Percentiles rank a stretch among this genome's conserved stretches.
phyloP scores from a whole-genome alignment of 2,113 vertebrate species.

The Neopipo cinnamomea region DNA sequence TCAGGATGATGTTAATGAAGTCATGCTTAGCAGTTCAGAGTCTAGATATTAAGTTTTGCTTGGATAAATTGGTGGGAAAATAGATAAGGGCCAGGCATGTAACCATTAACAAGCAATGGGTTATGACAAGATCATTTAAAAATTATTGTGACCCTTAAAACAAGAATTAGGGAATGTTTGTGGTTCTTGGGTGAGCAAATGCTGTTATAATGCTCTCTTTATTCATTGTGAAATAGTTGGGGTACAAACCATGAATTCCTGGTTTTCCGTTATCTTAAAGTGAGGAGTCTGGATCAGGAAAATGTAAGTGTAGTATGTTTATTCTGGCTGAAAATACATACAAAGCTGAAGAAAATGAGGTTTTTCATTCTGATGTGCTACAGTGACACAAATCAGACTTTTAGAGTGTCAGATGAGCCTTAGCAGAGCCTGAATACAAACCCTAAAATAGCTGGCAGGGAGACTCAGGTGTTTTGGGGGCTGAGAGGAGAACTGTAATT shows the following conservation, averaged over 20 bases:
- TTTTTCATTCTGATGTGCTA: background rate
- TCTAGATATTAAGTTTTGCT: background rate
- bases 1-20: background rate
- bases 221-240: conserved; percentile 53
- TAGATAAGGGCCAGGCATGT: background rate
- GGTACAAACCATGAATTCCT: conserved; percentile 42
- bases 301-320: conserved; percentile 44
- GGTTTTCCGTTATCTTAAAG: conserved; percentile 45
- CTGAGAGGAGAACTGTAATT: background rate
- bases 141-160: background rate
- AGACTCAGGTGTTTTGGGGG: background rate
- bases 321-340: conserved; percentile 20
- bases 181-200: conserved; percentile 32
- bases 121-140: background rate
- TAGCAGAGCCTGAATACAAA: background rate
- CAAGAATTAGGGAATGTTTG: conserved; percentile 24
- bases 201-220: conserved; percentile 45
- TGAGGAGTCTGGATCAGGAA: conserved; percentile 48
- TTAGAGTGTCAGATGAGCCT: background rate
- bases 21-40: background rate
- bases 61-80: background rate
- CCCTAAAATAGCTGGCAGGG: background rate
- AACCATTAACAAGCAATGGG: background rate
- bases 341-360: conserved; percentile 4
- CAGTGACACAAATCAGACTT: background rate